Percentiles rank a stretch among this genome's conserved stretches.
phyloP scores from a whole-genome alignment of 1,140 invertebrate genomes.

The Ditylenchus dipsaci region DNA sequence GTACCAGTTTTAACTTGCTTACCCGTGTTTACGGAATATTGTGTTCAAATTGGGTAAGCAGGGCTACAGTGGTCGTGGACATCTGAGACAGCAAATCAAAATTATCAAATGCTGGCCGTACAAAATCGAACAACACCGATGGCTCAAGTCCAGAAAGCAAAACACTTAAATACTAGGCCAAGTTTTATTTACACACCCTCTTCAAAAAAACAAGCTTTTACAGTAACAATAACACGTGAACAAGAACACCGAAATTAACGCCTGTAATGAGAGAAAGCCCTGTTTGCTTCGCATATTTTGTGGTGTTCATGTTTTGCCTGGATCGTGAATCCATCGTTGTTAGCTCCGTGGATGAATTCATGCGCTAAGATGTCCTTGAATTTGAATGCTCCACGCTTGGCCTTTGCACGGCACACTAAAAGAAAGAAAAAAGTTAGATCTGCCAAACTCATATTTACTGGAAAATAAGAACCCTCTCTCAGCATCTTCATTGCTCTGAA shows the following conservation, averaged over 20 bases:
- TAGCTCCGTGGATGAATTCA: slow-evolving; percentile 47
- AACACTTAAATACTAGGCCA: no score
- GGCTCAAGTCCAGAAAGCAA: no score
- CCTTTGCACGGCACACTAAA: not conserved
- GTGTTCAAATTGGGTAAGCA: slow-evolving; percentile 54
- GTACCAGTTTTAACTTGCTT: no score
- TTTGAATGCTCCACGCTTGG: not conserved
- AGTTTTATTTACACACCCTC: no score
- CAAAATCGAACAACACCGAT: not conserved
- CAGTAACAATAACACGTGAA: slow-evolving; percentile 6
- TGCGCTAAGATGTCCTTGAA: slow-evolving; percentile 39
- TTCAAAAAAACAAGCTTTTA: no score
- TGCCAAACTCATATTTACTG: slow-evolving; percentile 16
- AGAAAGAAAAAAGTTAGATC: slow-evolving; percentile 2
- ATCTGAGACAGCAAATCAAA: not conserved
- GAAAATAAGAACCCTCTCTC: slow-evolving; percentile 18
- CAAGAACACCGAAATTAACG: not conserved
- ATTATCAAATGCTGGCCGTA: not conserved
- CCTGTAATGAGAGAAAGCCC: slow-evolving; percentile 19
- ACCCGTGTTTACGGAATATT: slow-evolving; percentile 55
- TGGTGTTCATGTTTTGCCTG: slow-evolving; percentile 62
- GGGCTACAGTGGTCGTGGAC: not conserved
- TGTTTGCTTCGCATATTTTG: slow-evolving; percentile 61
- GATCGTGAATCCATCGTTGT: slow-evolving; percentile 60
- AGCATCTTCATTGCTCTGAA: slow-evolving; percentile 55